phyloP scores from a whole-genome alignment of 2,113 vertebrate species.

The Platycercus adscitus region DNA sequence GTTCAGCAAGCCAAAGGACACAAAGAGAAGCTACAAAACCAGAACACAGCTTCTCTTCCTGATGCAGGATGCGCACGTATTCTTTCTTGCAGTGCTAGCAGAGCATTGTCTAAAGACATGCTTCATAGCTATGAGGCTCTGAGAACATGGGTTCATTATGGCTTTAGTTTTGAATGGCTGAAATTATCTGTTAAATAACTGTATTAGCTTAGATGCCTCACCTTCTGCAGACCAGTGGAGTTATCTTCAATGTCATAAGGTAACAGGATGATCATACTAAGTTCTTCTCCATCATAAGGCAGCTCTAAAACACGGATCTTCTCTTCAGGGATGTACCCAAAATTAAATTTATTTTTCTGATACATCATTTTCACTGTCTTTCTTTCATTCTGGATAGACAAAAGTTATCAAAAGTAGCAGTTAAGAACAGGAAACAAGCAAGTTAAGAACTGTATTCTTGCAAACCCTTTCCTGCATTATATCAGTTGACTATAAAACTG shows the following conservation, averaged over 20 bases:
- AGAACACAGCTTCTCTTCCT: not conserved
- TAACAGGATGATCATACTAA: conserved; percentile 92
- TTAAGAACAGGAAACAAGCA: not conserved
- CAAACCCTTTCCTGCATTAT: not conserved
- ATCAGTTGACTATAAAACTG: not conserved
- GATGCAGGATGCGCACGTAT: rapidly evolving
- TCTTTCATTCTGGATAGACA: conserved; percentile 77
- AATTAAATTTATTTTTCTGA: conserved; percentile 81
- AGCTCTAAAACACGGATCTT: conserved; percentile 84
- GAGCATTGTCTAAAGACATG: not conserved
- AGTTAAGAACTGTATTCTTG: not conserved
- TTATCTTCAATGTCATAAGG: conserved; percentile 79
- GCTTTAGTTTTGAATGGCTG: not conserved
- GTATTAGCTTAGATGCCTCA: conserved; percentile 34
- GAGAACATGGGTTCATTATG: not conserved
- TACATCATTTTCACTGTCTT: conserved; percentile 91
- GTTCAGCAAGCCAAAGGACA: not conserved
- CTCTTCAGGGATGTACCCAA: conserved; percentile 76
- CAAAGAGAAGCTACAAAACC: not conserved
- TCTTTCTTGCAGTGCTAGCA: not conserved
- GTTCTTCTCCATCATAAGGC: conserved; percentile 80
- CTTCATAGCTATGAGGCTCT: not conserved
- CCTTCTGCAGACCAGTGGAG: conserved; percentile 82
- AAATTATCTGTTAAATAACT: not conserved
- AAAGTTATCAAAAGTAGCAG: not conserved